Conservation (phyloP, 2,888 invertebrate species). For the Tenthredo scrophulariae region DNA sequence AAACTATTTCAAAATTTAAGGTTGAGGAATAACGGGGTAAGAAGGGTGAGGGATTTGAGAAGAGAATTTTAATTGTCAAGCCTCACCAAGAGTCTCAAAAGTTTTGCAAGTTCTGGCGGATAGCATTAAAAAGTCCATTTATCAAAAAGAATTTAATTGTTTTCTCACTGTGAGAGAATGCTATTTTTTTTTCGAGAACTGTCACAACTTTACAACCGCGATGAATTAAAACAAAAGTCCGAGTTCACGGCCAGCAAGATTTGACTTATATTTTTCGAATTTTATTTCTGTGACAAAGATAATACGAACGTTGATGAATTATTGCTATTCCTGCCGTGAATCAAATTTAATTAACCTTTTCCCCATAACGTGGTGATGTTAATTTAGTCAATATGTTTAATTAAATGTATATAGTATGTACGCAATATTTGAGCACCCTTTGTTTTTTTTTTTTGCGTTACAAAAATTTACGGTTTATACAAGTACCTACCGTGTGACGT, state of each 20-base stretch:
- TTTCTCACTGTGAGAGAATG: conserved; percentile 14
- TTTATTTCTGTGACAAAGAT: background rate
- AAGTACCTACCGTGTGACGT: background rate
- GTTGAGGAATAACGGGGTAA: background rate
- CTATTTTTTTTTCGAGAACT: background rate
- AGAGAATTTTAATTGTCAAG: background rate
- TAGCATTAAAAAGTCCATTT: conserved; percentile 43
- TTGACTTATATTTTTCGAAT: conserved; percentile 6
- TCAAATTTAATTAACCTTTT: conserved; percentile 3
- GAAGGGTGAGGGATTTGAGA: background rate
- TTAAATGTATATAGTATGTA: background rate
- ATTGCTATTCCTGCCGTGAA: background rate
- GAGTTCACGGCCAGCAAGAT: conserved; percentile 5
- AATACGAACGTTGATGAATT: background rate
- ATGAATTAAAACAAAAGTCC: conserved; percentile 14
- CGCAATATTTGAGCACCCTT: background rate
- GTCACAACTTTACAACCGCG: background rate
- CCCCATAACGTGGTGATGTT: background rate
- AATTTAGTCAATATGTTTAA: conserved; percentile 11
- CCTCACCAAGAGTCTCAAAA: conserved; percentile 29
- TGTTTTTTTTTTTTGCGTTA: background rate
- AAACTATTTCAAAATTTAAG: background rate
- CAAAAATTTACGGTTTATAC: background rate
- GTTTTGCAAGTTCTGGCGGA: conserved; percentile 28
- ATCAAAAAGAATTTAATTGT: conserved; percentile 19